Conservation (phyloP, 2,888 invertebrate genomes). For the Tuta absoluta region DNA sequence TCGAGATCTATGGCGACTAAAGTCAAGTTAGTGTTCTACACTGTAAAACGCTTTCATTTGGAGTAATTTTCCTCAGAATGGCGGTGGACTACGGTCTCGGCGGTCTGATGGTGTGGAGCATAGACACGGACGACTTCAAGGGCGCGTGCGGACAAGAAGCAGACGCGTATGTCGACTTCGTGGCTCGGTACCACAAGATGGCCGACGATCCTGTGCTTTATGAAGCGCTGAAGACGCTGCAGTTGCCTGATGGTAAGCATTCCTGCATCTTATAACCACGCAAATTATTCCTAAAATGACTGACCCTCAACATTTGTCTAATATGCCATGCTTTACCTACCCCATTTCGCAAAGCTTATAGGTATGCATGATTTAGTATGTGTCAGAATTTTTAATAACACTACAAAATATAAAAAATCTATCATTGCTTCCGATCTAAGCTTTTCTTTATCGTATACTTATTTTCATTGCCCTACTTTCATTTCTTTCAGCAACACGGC, state of each 20-base stretch:
- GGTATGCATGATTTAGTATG: no score
- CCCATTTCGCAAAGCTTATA: no score
- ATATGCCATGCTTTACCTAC: no score
- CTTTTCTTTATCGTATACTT: neutral
- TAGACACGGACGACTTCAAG: slow-evolving; percentile 93
- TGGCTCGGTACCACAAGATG: slow-evolving; percentile 53
- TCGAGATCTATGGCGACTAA: neutral
- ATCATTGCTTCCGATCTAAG: no score
- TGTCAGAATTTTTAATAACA: no score
- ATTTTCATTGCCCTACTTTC: neutral
- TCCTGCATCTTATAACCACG: no score
- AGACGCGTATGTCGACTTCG: slow-evolving; percentile 76
- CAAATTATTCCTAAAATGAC: no score
- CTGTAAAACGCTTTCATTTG: no score
- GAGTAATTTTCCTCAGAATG: slow-evolving; percentile 63
- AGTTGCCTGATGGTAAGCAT: slow-evolving; percentile 60
- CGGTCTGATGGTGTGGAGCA: slow-evolving; percentile 94
- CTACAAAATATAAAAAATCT: no score
- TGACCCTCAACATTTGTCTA: no score
- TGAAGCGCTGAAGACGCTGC: slow-evolving; percentile 59
- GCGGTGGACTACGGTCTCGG: slow-evolving; percentile 84
- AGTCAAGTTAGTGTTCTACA: neutral
- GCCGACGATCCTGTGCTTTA: slow-evolving; percentile 56
- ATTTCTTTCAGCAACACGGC: slow-evolving; percentile 47
- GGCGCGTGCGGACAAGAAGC: slow-evolving; percentile 84